phyloP scores from a whole-genome alignment of 2,888 invertebrate species.

The Timema podura region DNA sequence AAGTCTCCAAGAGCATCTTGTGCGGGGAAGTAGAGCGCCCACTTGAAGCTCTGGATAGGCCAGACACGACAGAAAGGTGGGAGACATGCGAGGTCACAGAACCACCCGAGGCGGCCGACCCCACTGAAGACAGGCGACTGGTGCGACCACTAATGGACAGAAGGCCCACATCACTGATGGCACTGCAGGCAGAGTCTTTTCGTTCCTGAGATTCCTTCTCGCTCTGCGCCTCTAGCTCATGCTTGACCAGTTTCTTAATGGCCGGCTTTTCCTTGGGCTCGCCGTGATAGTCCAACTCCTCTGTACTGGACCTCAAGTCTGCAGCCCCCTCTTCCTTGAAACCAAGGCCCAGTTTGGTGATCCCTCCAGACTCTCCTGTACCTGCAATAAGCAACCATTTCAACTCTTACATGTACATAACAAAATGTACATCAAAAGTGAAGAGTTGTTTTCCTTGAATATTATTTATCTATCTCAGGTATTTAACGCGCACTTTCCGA shows the following conservation, averaged over 20 bases:
- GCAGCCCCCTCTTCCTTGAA: conserved; percentile 67
- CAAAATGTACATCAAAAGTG: too few species aligned
- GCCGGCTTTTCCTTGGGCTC: conserved; percentile 52
- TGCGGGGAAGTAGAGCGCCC: conserved; percentile 70
- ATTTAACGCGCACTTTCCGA: too few species aligned
- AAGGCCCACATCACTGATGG: conserved; percentile 62
- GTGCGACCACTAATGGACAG: conserved; percentile 73
- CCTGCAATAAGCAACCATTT: neutral
- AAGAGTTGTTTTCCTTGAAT: too few species aligned
- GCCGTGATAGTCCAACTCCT: conserved; percentile 74
- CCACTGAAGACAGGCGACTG: conserved; percentile 76
- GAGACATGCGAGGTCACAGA: conserved; percentile 38
- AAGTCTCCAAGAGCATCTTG: conserved; percentile 83
- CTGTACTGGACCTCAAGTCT: conserved; percentile 81
- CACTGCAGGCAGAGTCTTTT: conserved; percentile 37
- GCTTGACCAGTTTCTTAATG: conserved; percentile 43
- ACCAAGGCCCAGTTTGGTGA: conserved; percentile 28
- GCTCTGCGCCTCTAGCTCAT: conserved; percentile 43
- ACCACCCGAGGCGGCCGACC: conserved; percentile 53
- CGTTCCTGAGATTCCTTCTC: conserved; percentile 37
- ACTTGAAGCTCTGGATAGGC: conserved; percentile 23
- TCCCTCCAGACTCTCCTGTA: conserved; percentile 20
- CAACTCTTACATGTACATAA: neutral
- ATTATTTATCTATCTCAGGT: too few species aligned
- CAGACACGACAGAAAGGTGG: conserved; percentile 35